A percentile compares a stretch with the other conserved stretches of the same genome.
Evolutionary conservation across 2,113 vertebrate species (phyloP).

Genomic region (Nematolebias whitei): DNA sequence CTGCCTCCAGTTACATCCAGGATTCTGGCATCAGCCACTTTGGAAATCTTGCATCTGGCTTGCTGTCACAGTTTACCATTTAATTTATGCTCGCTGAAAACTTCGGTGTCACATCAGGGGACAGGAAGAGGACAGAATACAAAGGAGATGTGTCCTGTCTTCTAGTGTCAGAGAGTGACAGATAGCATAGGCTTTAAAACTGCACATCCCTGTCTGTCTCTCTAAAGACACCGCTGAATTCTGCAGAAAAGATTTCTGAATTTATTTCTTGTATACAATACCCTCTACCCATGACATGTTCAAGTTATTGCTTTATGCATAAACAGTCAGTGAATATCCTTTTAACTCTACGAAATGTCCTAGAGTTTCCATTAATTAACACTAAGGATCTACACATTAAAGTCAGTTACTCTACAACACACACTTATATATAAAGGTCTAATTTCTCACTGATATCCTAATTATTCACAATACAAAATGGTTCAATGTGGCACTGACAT

Average conservation of each 20-base stretch:
- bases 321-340: constrained; percentile 33
- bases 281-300: constrained; percentile 11
- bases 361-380: constrained; percentile 38
- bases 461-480: constrained; percentile 57
- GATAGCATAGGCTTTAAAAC: constrained; percentile 22
- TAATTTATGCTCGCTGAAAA: constrained; percentile 47
- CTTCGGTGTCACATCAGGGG: constrained; percentile 35
- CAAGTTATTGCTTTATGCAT: constrained; percentile 62
- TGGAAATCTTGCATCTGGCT: constrained; percentile 20
- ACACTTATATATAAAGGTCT: constrained; percentile 38
- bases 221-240: constrained; percentile 15
- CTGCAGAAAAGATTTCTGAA: constrained; percentile 3
- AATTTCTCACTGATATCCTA: constrained; percentile 43
- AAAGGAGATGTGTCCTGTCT: constrained; percentile 26
- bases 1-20: constrained; percentile 24
- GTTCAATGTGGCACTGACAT: constrained; percentile 51
- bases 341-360: constrained; percentile 20
- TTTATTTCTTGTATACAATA: background rate
- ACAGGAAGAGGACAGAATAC: constrained; percentile 16
- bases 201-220: constrained; percentile 16
- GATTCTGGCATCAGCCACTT: constrained; percentile 23
- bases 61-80: constrained; percentile 16
- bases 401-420: constrained; percentile 54
- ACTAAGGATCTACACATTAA: constrained; percentile 49
- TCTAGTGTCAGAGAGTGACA: constrained; percentile 5